A percentile compares a stretch with the other conserved stretches of the same genome.
These are phyloP conservation scores for Cathartes aura DNA, from an alignment of 2,113 vertebrate species.

Conservation along the genomic window DNA sequence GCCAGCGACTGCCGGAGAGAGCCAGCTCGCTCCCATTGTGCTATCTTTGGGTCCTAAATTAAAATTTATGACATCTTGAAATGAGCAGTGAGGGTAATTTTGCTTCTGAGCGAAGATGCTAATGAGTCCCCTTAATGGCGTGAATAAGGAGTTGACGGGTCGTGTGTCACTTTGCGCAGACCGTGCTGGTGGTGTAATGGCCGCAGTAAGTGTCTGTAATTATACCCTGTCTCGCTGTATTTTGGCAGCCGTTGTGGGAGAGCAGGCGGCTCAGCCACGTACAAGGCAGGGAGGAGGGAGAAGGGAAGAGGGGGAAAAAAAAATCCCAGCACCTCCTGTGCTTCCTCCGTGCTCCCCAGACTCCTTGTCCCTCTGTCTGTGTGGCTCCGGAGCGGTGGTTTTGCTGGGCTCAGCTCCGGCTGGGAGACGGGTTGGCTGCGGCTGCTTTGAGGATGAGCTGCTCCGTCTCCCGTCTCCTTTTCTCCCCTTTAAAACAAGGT, in stretches of 20 bases:
- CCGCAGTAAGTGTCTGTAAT: constrained; percentile 83
- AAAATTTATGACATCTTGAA: constrained; percentile 89
- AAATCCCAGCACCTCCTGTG: not conserved
- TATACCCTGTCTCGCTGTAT: constrained; percentile 83
- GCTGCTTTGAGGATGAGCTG: not conserved
- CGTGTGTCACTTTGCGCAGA: constrained; percentile 79
- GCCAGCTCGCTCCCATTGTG: constrained; percentile 77
- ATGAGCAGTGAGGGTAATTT: constrained; percentile 87
- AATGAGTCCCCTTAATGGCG: constrained; percentile 86
- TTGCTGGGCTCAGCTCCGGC: not conserved
- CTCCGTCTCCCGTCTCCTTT: not conserved
- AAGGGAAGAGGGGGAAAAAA: not conserved
- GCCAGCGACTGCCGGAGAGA: constrained; percentile 46
- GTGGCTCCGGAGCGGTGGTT: not conserved
- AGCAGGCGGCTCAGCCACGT: constrained; percentile 68
- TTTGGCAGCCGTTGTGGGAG: constrained; percentile 84
- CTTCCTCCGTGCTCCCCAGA: not conserved
- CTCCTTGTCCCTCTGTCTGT: not conserved
- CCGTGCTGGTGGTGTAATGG: constrained; percentile 80
- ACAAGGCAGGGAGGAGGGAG: not conserved
- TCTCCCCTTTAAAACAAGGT: not conserved
- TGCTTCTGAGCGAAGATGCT: constrained; percentile 85
- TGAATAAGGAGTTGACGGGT: constrained; percentile 81
- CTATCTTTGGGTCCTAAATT: constrained; percentile 86
- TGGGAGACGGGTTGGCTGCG: not conserved